These are phyloP conservation scores for Clamator glandarius DNA, from an alignment of 2,797 vertebrate genomes.

Conservation along the genomic window DNA sequence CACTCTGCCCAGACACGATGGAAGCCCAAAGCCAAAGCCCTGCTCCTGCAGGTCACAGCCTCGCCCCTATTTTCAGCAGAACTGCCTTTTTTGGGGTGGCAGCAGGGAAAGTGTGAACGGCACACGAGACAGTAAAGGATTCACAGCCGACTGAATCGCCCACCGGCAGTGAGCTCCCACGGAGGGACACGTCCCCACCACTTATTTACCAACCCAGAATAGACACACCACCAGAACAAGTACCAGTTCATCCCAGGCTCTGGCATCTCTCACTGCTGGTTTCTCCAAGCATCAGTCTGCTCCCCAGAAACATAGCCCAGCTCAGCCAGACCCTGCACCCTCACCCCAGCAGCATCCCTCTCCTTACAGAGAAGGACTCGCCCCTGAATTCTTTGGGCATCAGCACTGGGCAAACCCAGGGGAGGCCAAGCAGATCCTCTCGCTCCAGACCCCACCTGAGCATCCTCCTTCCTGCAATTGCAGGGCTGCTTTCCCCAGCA, in stretches of 20 bases:
- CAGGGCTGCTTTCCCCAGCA: background rate
- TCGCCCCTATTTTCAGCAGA: background rate
- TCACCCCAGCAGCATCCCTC: background rate
- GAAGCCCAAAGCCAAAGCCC: background rate
- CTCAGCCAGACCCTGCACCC: background rate
- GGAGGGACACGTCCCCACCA: background rate
- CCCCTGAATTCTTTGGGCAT: background rate
- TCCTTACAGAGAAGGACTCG: background rate
- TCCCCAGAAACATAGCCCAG: background rate
- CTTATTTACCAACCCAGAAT: slow-evolving; percentile 41
- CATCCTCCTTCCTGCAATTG: background rate
- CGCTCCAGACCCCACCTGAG: background rate
- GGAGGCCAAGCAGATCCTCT: background rate
- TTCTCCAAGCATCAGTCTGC: background rate
- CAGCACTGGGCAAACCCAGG: accelerated
- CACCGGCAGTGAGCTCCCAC: background rate
- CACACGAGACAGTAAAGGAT: background rate
- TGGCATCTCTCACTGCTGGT: background rate
- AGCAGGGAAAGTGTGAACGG: background rate
- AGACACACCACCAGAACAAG: background rate
- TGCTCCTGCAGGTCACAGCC: background rate
- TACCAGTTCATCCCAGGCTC: background rate
- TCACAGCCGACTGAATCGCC: background rate
- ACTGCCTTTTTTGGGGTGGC: background rate
- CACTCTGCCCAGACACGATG: accelerated